phyloP scores from a whole-genome alignment of 2,113 vertebrate species.

The Rana temporaria region DNA sequence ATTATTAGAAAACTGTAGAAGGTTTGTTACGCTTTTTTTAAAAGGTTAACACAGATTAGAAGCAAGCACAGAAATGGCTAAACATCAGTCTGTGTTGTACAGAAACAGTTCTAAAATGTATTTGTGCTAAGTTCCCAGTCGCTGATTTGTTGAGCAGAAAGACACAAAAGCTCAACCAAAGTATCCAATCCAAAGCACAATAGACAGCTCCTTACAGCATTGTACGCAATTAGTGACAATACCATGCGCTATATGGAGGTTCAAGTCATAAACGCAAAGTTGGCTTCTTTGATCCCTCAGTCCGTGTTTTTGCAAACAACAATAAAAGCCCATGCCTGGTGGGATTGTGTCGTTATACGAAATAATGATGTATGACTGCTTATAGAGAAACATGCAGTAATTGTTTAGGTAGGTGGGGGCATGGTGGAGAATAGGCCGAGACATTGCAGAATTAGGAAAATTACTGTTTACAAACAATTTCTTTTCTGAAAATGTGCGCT shows the following conservation, averaged over 20 bases:
- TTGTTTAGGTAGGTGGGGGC: conserved; percentile 42
- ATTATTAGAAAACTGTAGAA: conserved; percentile 76
- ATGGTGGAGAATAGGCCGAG: conserved; percentile 15
- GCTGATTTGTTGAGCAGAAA: conserved; percentile 18
- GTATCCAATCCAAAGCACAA: conserved; percentile 23
- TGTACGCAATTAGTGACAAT: conserved; percentile 27
- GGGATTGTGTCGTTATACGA: conserved; percentile 2
- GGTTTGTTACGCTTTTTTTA: conserved; percentile 71
- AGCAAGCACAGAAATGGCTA: conserved; percentile 62
- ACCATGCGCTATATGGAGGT: conserved; percentile 24
- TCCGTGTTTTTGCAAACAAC: conserved; percentile 31
- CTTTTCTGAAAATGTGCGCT: not conserved
- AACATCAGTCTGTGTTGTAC: conserved; percentile 58
- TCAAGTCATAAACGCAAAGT: conserved; percentile 20
- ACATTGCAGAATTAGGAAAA: conserved; percentile 22
- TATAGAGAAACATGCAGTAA: conserved; percentile 15
- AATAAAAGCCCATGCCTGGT: conserved; percentile 32
- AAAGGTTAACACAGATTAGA: conserved; percentile 75
- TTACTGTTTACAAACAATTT: conserved; percentile 50
- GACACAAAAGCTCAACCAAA: conserved; percentile 20
- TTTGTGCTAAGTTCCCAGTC: conserved; percentile 3
- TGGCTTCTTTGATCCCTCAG: conserved; percentile 33
- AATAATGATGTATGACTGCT: conserved; percentile 52
- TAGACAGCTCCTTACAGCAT: not conserved
- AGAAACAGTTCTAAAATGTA: conserved; percentile 21